phyloP scores from a whole-genome alignment of 2,797 vertebrate species.

The Botia almorhae region DNA sequence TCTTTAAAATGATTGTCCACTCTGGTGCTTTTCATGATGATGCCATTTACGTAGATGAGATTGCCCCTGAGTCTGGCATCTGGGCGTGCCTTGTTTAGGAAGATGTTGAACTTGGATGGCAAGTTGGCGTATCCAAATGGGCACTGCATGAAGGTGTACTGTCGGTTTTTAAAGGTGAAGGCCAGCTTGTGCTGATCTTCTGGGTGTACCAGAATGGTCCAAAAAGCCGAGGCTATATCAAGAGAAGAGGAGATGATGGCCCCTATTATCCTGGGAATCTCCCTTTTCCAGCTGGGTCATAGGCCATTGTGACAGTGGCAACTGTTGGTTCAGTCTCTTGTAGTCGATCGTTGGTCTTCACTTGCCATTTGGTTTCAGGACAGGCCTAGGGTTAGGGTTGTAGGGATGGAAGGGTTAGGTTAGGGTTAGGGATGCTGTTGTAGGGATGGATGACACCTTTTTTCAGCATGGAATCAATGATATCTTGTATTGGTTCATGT shows the following conservation, averaged over 20 bases:
- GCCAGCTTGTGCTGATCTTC: constrained; percentile 50
- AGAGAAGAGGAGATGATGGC: constrained; percentile 23
- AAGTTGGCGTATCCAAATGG: constrained; percentile 47
- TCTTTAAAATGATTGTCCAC: constrained; percentile 14
- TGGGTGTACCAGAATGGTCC: constrained; percentile 30
- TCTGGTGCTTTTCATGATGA: constrained; percentile 13
- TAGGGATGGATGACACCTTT: not conserved
- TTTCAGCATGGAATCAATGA: not conserved
- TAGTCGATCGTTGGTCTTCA: not conserved
- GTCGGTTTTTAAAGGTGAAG: constrained; percentile 22
- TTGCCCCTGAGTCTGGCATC: constrained; percentile 10
- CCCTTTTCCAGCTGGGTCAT: not conserved
- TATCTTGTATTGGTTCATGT: not conserved
- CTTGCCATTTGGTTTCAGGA: constrained; percentile 2
- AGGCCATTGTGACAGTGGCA: not conserved
- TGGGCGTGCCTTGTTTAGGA: constrained; percentile 46
- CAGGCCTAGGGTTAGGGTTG: no score
- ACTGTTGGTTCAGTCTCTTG: not conserved
- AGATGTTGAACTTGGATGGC: constrained; percentile 54
- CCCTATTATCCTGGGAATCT: not conserved
- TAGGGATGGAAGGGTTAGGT: no score
- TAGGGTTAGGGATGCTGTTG: not conserved
- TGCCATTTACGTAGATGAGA: constrained; percentile 45
- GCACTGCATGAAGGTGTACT: constrained; percentile 42
- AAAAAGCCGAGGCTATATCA: constrained; percentile 46